These are phyloP conservation scores for Trogon surrucura DNA, from an alignment of 2,113 vertebrate species.

Conservation along the genomic window DNA sequence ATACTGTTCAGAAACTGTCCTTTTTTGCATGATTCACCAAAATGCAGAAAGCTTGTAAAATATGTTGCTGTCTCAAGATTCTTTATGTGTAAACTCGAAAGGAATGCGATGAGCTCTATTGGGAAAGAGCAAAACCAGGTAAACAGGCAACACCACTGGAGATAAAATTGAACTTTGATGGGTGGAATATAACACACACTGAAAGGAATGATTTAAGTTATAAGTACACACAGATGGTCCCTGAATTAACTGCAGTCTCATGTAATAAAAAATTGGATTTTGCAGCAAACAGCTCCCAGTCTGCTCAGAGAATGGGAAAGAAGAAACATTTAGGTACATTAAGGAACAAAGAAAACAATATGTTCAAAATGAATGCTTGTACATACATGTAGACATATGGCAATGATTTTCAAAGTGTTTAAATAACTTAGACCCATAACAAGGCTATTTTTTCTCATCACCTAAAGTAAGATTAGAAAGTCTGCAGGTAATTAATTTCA, in stretches of 20 bases:
- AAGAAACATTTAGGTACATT: neutral
- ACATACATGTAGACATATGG: neutral
- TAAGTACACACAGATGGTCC: slow-evolving; percentile 50
- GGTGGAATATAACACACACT: neutral
- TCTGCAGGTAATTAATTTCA: neutral
- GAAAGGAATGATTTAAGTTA: slow-evolving; percentile 39
- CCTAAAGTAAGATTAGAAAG: neutral
- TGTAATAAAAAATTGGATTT: slow-evolving; percentile 1
- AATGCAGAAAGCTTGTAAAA: neutral
- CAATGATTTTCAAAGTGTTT: neutral
- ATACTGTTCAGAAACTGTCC: neutral
- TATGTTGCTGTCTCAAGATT: neutral
- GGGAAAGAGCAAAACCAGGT: neutral
- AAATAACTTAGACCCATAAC: neutral
- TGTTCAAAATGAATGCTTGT: neutral
- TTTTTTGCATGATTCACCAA: neutral
- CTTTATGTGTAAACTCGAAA: slow-evolving; percentile 5
- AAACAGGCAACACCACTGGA: neutral
- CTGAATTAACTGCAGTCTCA: slow-evolving; percentile 36
- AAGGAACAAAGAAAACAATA: neutral
- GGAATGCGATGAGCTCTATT: neutral
- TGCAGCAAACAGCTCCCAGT: neutral
- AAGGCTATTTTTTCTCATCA: neutral
- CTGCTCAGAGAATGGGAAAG: neutral
- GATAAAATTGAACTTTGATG: slow-evolving; percentile 28